Percentiles rank a stretch among this genome's conserved stretches.
phyloP scores from a whole-genome alignment of 2,888 invertebrate genomes.

The Adelphocoris suturalis region DNA sequence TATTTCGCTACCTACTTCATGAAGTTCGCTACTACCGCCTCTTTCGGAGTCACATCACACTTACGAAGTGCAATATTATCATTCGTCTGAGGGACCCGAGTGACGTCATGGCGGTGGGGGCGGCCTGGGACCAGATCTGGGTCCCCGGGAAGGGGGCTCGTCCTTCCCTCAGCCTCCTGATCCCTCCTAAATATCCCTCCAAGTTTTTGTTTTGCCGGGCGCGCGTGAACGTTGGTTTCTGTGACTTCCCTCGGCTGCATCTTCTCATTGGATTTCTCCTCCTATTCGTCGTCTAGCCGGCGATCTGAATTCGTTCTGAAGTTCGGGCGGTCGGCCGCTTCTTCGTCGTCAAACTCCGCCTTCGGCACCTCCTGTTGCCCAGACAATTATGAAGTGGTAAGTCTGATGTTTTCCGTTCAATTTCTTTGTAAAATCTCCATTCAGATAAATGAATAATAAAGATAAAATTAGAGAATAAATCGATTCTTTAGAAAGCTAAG shows the following conservation, averaged over 20 bases:
- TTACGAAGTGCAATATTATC: no score
- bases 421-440: background rate
- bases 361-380: background rate
- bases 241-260: background rate
- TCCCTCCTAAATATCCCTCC: background rate
- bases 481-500: no score
- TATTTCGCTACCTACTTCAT: no score
- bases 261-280: background rate
- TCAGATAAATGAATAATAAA: no score
- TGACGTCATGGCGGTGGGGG: constrained; percentile 27
- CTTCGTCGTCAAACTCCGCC: background rate
- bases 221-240: constrained; percentile 52
- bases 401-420: background rate
- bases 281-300: background rate
- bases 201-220: constrained; percentile 50
- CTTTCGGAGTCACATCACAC: no score
- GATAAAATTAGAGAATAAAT: no score
- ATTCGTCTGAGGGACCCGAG: background rate
- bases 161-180: constrained; percentile 33
- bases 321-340: background rate
- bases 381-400: constrained; percentile 44
- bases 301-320: background rate
- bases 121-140: background rate
- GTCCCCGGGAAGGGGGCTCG: constrained; percentile 54
- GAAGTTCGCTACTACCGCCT: no score